Conservation (phyloP, 2,888 invertebrate species). For the Tortricodes alternella region DNA sequence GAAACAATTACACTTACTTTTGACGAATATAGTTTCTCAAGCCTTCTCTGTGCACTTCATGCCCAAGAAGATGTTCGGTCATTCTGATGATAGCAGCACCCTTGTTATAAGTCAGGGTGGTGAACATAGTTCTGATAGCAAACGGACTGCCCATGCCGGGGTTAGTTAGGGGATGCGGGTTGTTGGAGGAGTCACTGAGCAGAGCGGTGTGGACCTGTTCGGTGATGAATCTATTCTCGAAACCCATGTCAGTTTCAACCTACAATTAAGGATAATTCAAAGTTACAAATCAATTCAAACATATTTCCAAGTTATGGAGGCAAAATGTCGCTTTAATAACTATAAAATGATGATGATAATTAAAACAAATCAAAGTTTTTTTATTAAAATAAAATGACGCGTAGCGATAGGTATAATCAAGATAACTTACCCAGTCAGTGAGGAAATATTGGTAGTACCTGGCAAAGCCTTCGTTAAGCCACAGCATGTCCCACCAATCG, state of each 20-base stretch:
- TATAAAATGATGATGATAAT: no score
- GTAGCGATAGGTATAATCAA: background rate
- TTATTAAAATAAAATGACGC: background rate
- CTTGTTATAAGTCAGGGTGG: slow-evolving; percentile 86
- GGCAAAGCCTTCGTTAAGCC: slow-evolving; percentile 87
- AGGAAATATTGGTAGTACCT: slow-evolving; percentile 88
- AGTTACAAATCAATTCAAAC: no score
- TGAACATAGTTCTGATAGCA: slow-evolving; percentile 85
- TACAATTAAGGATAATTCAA: slow-evolving; percentile 52
- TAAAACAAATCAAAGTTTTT: no score
- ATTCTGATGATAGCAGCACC: slow-evolving; percentile 86
- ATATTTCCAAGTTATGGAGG: no score
- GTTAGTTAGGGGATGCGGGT: slow-evolving; percentile 83
- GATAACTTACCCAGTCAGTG: slow-evolving; percentile 79
- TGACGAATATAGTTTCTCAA: slow-evolving; percentile 78
- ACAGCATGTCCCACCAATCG: slow-evolving; percentile 85
- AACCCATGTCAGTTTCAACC: slow-evolving; percentile 85
- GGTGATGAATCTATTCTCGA: slow-evolving; percentile 86
- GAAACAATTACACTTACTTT: slow-evolving; percentile 59
- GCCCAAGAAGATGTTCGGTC: slow-evolving; percentile 85
- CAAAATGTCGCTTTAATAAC: no score
- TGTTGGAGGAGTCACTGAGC: slow-evolving; percentile 80
- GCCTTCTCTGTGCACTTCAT: slow-evolving; percentile 74
- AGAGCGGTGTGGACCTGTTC: slow-evolving; percentile 87
- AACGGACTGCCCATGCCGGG: slow-evolving; percentile 78